phyloP scores from a whole-genome alignment of 2,797 vertebrate species.

The Tapirus indicus region DNA sequence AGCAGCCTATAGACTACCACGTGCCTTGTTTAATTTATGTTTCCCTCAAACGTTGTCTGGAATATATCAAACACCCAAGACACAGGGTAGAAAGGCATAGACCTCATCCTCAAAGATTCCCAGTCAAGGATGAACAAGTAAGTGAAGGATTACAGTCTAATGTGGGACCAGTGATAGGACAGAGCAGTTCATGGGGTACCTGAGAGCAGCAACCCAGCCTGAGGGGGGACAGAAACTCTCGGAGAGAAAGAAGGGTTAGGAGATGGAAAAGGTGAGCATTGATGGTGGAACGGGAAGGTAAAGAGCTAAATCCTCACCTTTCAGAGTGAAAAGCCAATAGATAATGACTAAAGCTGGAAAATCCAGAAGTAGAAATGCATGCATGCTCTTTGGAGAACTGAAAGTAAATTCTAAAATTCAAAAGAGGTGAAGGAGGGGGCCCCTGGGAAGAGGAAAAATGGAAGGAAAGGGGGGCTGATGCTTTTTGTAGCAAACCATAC shows the following conservation, averaged over 20 bases:
- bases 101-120: not conserved
- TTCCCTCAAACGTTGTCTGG: not conserved
- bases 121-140: not conserved
- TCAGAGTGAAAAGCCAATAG: not conserved
- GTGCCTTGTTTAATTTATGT: not conserved
- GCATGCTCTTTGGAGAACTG: not conserved
- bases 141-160: not conserved
- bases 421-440: not conserved
- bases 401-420: not conserved
- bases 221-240: too few species aligned
- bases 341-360: not conserved
- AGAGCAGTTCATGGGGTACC: rapidly evolving
- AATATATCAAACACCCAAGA: not conserved
- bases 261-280: not conserved
- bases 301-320: not conserved
- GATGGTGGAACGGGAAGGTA: rapidly evolving
- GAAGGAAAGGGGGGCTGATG: not conserved
- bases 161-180: not conserved
- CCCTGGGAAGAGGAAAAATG: not conserved
- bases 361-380: not conserved
- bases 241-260: rapidly evolving
- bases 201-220: not conserved
- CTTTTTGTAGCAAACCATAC: not conserved
- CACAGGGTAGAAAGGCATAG: not conserved
- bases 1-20: not conserved